Evolutionary conservation across 2,888 invertebrate species (phyloP).

Genomic region (Lymantria dispar): DNA sequence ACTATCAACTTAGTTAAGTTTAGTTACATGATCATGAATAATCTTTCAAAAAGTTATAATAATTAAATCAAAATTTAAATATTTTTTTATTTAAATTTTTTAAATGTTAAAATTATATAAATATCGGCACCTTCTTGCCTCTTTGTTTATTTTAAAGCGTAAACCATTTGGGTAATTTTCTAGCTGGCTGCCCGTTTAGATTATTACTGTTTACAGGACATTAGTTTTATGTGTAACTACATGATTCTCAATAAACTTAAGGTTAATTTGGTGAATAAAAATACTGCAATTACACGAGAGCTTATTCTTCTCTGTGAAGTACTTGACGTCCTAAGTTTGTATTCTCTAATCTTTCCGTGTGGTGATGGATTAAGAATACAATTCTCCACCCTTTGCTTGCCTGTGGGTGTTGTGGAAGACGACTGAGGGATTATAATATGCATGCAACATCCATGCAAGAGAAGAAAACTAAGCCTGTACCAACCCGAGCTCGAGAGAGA

Average conservation of each 20-base stretch:
- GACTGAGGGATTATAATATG: no score
- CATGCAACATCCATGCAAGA: no score
- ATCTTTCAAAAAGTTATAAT: no score
- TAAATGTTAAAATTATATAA: background rate
- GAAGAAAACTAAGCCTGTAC: no score
- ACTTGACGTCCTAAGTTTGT: no score
- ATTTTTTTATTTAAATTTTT: background rate
- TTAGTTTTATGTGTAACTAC: constrained; percentile 26
- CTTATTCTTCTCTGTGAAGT: background rate
- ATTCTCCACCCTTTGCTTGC: no score
- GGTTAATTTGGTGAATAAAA: background rate
- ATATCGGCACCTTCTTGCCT: constrained; percentile 11
- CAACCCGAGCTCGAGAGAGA: no score
- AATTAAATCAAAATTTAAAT: background rate
- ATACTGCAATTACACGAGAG: background rate
- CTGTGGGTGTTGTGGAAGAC: no score
- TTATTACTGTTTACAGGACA: constrained; percentile 28
- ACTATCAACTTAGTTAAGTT: no score
- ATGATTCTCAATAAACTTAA: constrained; percentile 1
- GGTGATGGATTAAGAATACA: no score
- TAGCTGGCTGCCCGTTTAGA: constrained; percentile 16
- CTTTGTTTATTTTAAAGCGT: constrained; percentile 25
- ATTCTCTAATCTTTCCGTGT: no score
- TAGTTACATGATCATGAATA: no score
- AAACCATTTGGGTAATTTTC: constrained; percentile 28